Evolutionary conservation across 2,888 invertebrate genomes (phyloP).

Genomic region (Leucophenga maculata): DNA sequence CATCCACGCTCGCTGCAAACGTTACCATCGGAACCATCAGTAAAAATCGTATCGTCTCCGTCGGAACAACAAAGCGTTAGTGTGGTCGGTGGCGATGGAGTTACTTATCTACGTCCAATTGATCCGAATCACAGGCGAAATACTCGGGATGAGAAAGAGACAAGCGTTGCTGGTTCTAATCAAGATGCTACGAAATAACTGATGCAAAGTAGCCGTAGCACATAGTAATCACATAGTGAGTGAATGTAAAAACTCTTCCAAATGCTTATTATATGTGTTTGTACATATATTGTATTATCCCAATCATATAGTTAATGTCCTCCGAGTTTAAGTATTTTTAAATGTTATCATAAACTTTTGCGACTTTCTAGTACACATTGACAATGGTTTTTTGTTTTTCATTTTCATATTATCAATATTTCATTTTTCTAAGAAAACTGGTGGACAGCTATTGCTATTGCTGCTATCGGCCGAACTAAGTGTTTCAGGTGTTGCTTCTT

Average conservation of each 20-base stretch:
- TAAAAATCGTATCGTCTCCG: slow-evolving; percentile 59
- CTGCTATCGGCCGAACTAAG: slow-evolving; percentile 72
- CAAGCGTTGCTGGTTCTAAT: slow-evolving; percentile 61
- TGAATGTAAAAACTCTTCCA: not conserved
- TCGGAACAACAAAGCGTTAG: slow-evolving; percentile 54
- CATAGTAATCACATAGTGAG: not conserved
- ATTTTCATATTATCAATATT: not conserved
- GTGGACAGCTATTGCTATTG: slow-evolving; percentile 70
- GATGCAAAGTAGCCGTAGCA: not conserved
- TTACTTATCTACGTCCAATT: slow-evolving; percentile 55
- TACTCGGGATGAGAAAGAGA: slow-evolving; percentile 67
- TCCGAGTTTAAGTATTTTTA: slow-evolving; percentile 31
- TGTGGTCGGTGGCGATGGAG: slow-evolving; percentile 58
- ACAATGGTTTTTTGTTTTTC: not conserved
- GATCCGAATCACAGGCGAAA: slow-evolving; percentile 54
- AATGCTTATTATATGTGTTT: not conserved
- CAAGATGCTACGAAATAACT: slow-evolving; percentile 37
- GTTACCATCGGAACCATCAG: slow-evolving; percentile 61
- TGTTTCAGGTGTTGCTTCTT: slow-evolving; percentile 71
- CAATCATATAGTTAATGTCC: slow-evolving; percentile 25
- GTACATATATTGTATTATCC: slow-evolving; percentile 7
- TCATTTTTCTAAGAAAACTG: slow-evolving; percentile 32
- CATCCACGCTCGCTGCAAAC: slow-evolving; percentile 55
- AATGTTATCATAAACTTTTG: slow-evolving; percentile 25
- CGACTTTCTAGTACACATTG: slow-evolving; percentile 22